Evolutionary conservation across 2,888 invertebrate species (phyloP), one percentile per base, ranked within the genome.

Genomic region (Agrochola lota): DNA sequence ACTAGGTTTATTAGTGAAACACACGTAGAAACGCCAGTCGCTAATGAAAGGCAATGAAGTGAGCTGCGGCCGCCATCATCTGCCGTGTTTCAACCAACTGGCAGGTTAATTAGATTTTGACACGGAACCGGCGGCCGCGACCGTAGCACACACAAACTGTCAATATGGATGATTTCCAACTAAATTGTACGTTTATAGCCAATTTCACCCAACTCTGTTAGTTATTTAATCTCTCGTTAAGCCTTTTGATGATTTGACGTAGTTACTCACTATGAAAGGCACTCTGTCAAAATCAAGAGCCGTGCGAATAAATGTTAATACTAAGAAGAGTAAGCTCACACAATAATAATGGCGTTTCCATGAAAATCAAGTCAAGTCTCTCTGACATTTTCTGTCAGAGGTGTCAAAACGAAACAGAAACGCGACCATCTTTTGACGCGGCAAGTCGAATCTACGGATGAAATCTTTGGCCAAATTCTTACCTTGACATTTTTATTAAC

Each of bases 21-120:
- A 80, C 77, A 85, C 87, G 80, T 83, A 78, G 80, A 86, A 75
- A 71, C 74, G 68, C 69, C 84, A 84, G 90, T 86, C 85, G 83
- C 90, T 93, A 93, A 93, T 93, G 91, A 93, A 92, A 92, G 86
- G 88, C 91, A 90, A 92, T 90, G 92, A 89, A 90, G 87, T 88
- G 80, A 78, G 83, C 69, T 59, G 62, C 79, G 78, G 83, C 63
- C 67, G 59, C 85, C 85, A 87, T 85, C 87, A 83, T 80, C 84
- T 85, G 87, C 74, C 81, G 72, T 89, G 89, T 89, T 88, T 88
- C 89, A 81, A 83, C 86, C 81, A 20, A 70, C 78, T 78, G 79
- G 76, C 82, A 68, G 91, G 93, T 92, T 94, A 94, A 94, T 94
- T 94, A 93, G 93, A 94, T 94, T 93, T 91, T 91, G 91, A 91